Evolutionary conservation across 2,888 invertebrate genomes (phyloP), one percentile per base, ranked within the genome.

Genomic region (Orchesellides sinensis): DNA sequence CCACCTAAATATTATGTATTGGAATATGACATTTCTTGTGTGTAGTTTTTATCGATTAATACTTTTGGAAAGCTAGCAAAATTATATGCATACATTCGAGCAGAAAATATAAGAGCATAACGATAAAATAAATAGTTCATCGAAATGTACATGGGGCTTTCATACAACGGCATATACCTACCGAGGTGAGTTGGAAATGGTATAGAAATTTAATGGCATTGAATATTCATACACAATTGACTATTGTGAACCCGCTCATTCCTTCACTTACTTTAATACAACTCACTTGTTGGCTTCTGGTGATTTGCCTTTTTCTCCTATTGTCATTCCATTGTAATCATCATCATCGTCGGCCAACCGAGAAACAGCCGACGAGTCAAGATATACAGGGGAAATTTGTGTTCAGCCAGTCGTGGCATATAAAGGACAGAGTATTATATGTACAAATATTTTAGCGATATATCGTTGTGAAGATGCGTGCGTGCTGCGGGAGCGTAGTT

Each of bases 281-380:
- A 35, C 23, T 74, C 74, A 74, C 74, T 74, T 74, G 74, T 74
- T 74, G 74, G 73, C 63, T 47, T 73, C 73, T 61, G 72, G 23
- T 45, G 29, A 40, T 61, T 65, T 49, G 29, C 27, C 63, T 10
- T 19, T 45, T 54, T 21, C 25, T 35, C 21, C n/a, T 65, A 32
- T 63, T 65, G 65, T 65, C 65, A 74, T 54, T 63, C 52, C 65
- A 74, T 32, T 25, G 25, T 25, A 73, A 73, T 61, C 61, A 54
- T 69, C 54, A 40, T 32, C 69, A 72, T 45, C 23, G 63, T 61
- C 49, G 29, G 63, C 65, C 74, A 25, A 74, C 47, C 52, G 63
- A 73, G 21, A 47, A 63, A 49, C n/a, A 49, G 32, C 61, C 59
- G 63, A 73, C 14, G 23, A 23, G 17, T 3, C 5, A 23, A 29